Base-by-base conservation (phyloP, 2,113 vertebrate genomes). In the Vulpes vulpes region DNA sequence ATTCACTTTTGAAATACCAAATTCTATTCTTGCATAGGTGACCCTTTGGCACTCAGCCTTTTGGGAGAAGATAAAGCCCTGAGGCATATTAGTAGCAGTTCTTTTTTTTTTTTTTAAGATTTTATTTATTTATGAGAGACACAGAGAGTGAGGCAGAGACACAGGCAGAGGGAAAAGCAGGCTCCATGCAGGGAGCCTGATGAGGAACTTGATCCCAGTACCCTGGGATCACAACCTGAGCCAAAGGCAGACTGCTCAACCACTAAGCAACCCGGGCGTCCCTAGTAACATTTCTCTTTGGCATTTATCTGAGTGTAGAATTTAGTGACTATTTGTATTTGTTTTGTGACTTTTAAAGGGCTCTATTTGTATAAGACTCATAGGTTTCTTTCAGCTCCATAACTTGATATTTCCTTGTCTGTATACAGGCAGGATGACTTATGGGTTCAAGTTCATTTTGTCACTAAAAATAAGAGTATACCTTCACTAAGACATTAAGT, bases 301-400 rank as follows among this genome's bases (percentile, higher is more conserved):
- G 51, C 35, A 49, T 87, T 90, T 96, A 35, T 74, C 25, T 92
- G 53, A 89, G 32, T 55, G 16, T 81, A 65, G 84, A 90, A 71
- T 84, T 85, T 90, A 92, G 78, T 84, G 51, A 55, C 12, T 81
- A 32, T 96, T 89, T 95, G 38, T 53, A 79, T 27, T 96, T 82
- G 53, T 32, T 94, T 80, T 57, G 59, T 27, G 92, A 38, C 12
- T 92, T 89, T 96, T 65, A 79, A 60, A 97, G 65, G 27, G 3
- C 8, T 92, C 2, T 82, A 83, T 89, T 89, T 97, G 16, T 11
- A 83, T 51, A 69, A 74, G 78, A 83, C 9, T 86, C 60, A 27
- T n/a, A 38, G 55, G 3, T 89, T 22, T 84, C 16, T 74, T 95
- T 96, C 25, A 82, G 7, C 32, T 91, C 4, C 4, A 27, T 51